Percentiles rank a stretch among this genome's conserved stretches.
These are phyloP conservation scores for Heterodera schachtii DNA, from an alignment of 1,140 invertebrate genomes.

Conservation along the genomic window DNA sequence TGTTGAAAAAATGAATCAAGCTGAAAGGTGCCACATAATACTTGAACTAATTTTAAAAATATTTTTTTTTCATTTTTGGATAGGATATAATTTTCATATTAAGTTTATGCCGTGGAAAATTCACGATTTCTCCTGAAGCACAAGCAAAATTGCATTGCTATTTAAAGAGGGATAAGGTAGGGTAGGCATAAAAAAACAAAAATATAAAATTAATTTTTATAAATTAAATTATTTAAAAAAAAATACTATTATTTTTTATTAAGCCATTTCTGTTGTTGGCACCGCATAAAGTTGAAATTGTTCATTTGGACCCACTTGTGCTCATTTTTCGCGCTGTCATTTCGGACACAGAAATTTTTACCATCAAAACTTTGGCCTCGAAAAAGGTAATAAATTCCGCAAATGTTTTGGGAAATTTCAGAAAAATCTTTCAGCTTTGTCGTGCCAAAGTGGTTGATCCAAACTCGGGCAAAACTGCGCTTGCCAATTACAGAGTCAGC, in stretches of 20 bases:
- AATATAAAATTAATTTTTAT: no score
- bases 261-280: constrained; percentile 78
- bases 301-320: constrained; percentile 56
- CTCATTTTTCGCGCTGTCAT: constrained; percentile 77
- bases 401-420: neutral
- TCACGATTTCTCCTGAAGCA: constrained; percentile 17
- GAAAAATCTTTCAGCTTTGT: neutral
- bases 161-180: constrained; percentile 68
- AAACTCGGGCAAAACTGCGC: constrained; percentile 86
- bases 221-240: no score
- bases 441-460: constrained; percentile 95
- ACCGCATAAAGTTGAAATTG: constrained; percentile 87
- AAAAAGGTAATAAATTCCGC: constrained; percentile 73
- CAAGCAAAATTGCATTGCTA: constrained; percentile 75
- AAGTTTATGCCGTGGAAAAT: constrained; percentile 43
- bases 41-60: no score
- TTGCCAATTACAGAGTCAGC: constrained; percentile 91
- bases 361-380: constrained; percentile 81
- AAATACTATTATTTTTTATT: no score
- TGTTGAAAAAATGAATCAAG: no score
- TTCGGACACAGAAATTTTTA: constrained; percentile 83
- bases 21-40: no score
- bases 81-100: neutral
- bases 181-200: no score
- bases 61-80: neutral